Base-by-base conservation (phyloP, 2,888 invertebrate species). In the Capitulum mitella region DNA sequence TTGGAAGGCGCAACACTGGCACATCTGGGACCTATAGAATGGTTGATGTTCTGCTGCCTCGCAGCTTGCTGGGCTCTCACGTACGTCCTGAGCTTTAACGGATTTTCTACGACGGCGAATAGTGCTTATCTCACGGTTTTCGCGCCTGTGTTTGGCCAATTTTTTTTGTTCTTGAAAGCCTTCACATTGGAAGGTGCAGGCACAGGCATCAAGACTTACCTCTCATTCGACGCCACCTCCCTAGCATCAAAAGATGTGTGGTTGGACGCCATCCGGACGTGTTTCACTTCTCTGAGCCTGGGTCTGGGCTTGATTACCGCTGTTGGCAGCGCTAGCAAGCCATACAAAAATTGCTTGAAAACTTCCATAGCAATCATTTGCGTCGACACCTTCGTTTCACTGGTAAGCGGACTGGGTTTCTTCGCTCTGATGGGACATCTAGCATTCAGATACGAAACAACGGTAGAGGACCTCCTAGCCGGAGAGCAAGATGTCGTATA, bases 341-440 rank as follows among this genome's bases (percentile, higher is more conserved):
- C 70, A 2, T 70, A 70, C 40, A 70, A 70, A 12, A 70, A 70
- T 40, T 70, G 70, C 12, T 40, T 70, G n/a, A 70, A 70, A 12
- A 70, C 70, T 1, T 26, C 70, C 34, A 1, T 70, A 26, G 70
- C 26, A 6, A 26, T 70, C 26, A 70, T 70, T 40, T 40, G 37
- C 26, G 1, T 40, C 37, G 70, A 70, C 10, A 40, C 40, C 2
- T 0, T 22, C 5, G 29, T 70, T 40, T 70, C 70, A 26, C 12
- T 70, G 3, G 10, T 26, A 1, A 40, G 40, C 22, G 70, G 70
- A 10, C 37, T 70, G 26, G 37, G 37, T 1, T 29, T 70, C 1
- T 70, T 70, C 22, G 70, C 70, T 6, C 22, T 70, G 26, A 40
- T 70, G 1, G 70, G 70, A 3, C 70, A 70, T n/a, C 6, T 70